Conservation (phyloP, 2,797 vertebrate genomes). For the Spea hammondii region DNA sequence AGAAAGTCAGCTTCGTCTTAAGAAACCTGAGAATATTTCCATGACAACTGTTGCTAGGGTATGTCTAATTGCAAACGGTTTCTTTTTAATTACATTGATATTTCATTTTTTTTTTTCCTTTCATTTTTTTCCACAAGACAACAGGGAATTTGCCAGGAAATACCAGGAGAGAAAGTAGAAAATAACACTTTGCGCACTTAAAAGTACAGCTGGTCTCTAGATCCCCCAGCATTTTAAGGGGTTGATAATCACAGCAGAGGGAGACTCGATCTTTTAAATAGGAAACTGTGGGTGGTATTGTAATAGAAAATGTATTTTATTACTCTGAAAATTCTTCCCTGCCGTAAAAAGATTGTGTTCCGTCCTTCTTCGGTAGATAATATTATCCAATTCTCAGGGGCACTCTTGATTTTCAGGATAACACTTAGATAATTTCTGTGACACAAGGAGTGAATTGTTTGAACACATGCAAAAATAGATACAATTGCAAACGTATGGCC, state of each 20-base stretch:
- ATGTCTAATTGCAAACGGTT: slow-evolving; percentile 55
- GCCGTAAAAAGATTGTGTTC: neutral
- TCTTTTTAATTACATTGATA: slow-evolving; percentile 44
- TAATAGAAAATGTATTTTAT: neutral
- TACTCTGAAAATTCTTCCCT: neutral
- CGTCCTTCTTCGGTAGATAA: too few species aligned
- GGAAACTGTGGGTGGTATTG: slow-evolving; percentile 5
- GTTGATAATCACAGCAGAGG: slow-evolving; percentile 19
- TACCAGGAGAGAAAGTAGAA: slow-evolving; percentile 33
- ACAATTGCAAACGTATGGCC: too few species aligned
- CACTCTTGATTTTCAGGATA: too few species aligned
- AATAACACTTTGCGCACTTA: slow-evolving; percentile 26
- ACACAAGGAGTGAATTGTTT: too few species aligned
- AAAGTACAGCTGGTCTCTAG: slow-evolving; percentile 32
- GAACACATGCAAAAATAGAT: too few species aligned
- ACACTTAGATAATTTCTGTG: too few species aligned
- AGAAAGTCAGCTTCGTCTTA: slow-evolving; percentile 21
- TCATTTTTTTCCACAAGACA: slow-evolving; percentile 33
- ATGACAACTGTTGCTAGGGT: slow-evolving; percentile 57
- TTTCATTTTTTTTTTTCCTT: slow-evolving; percentile 37
- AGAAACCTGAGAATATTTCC: slow-evolving; percentile 54
- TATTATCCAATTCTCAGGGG: too few species aligned
- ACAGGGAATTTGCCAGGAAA: slow-evolving; percentile 42
- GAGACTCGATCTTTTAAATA: slow-evolving; percentile 41
- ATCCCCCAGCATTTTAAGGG: slow-evolving; percentile 44